phyloP scores from a whole-genome alignment of 1,140 invertebrate genomes.

The Trinorchestia longiramus region DNA sequence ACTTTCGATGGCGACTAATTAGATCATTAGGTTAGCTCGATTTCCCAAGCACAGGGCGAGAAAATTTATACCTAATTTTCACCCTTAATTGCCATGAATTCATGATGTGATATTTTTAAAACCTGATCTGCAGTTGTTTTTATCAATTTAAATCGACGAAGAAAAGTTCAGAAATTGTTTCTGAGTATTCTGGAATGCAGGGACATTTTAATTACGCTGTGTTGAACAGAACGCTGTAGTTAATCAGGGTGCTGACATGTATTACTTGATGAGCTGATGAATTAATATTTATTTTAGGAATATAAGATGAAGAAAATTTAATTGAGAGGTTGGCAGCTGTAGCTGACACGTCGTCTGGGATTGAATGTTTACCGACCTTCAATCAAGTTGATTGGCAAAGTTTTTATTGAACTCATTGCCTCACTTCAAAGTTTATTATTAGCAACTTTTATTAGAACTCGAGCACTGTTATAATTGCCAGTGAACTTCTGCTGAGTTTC shows the following conservation, averaged over 20 bases:
- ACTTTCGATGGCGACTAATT: not conserved
- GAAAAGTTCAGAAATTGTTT: not conserved
- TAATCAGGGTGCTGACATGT: not conserved
- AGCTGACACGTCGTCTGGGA: not conserved
- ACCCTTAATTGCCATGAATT: not conserved
- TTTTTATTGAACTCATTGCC: not conserved
- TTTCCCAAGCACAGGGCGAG: not conserved
- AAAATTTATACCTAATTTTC: not conserved
- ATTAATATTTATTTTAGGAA: not conserved
- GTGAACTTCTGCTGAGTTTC: not conserved
- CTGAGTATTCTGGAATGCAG: not conserved
- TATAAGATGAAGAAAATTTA: not conserved
- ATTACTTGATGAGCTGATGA: not conserved
- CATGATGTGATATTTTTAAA: not conserved
- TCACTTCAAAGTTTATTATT: not conserved
- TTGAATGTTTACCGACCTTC: not conserved
- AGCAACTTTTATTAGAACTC: not conserved
- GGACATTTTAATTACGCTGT: not conserved
- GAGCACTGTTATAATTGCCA: not conserved
- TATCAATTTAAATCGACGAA: not conserved
- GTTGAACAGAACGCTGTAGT: not conserved
- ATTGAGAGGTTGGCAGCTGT: not conserved
- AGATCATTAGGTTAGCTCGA: not conserved
- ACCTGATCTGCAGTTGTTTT: not conserved
- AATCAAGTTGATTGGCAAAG: not conserved